A percentile compares a stretch with the other conserved stretches of the same genome.
phyloP scores from a whole-genome alignment of 2,888 invertebrate genomes.

The Acleris emargana region DNA sequence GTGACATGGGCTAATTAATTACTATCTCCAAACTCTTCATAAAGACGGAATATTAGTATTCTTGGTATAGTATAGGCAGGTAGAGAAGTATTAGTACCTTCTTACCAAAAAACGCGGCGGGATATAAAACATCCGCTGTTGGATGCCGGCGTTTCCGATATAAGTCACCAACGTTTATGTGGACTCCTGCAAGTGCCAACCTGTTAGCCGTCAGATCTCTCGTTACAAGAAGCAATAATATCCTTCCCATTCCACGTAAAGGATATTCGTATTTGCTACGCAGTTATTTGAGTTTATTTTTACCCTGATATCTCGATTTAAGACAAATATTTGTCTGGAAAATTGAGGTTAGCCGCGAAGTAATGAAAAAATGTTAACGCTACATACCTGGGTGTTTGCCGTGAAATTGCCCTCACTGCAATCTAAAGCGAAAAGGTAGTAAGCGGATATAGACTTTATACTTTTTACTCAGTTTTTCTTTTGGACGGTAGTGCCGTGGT shows the following conservation, averaged over 20 bases:
- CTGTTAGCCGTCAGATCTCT: constrained; percentile 55
- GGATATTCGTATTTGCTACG: constrained; percentile 50
- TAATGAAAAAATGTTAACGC: constrained; percentile 57
- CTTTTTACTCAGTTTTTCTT: too few relatives aligned
- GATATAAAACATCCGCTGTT: constrained; percentile 1
- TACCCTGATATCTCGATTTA: constrained; percentile 44
- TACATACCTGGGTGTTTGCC: constrained; percentile 16
- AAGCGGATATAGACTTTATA: too few relatives aligned
- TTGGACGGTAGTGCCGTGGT: too few relatives aligned
- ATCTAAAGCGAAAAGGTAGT: too few relatives aligned
- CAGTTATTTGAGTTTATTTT: constrained; percentile 48
- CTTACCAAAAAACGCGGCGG: neutral
- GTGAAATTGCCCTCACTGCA: constrained; percentile 7
- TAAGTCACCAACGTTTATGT: constrained; percentile 50
- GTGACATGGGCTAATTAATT: too few relatives aligned
- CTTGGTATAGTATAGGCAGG: too few relatives aligned
- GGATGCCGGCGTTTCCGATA: constrained; percentile 48
- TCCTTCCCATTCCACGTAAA: constrained; percentile 39
- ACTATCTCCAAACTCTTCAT: too few relatives aligned
- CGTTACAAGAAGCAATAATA: constrained; percentile 58
- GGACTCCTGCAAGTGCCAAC: constrained; percentile 56
- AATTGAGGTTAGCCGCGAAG: constrained; percentile 55
- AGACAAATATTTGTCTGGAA: constrained; percentile 58
- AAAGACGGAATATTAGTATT: too few relatives aligned
- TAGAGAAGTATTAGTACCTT: too few relatives aligned